Percentiles rank a stretch among this genome's conserved stretches.
Conservation (phyloP, 2,797 vertebrate species). For the Falco columbarius region DNA sequence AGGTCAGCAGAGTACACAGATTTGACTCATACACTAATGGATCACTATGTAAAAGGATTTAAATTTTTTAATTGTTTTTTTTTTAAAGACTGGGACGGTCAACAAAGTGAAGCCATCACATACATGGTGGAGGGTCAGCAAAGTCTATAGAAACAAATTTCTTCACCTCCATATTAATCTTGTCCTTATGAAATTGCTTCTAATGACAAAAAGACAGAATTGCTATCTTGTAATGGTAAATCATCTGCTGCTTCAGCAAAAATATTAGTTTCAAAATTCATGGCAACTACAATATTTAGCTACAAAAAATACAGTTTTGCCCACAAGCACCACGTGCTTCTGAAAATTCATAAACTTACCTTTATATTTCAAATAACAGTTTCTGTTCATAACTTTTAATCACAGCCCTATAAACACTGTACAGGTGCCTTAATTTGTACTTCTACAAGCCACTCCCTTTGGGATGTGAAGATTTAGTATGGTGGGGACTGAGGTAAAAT, state of each 20-base stretch:
- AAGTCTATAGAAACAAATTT: background rate
- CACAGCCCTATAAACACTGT: background rate
- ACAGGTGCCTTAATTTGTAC: background rate
- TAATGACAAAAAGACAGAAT: background rate
- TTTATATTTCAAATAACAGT: background rate
- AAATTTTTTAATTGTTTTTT: accelerated
- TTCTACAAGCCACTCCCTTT: background rate
- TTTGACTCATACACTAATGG: background rate
- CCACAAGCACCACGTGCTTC: background rate
- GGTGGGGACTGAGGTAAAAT: background rate
- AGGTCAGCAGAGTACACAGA: background rate
- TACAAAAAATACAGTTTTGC: background rate
- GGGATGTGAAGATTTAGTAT: accelerated
- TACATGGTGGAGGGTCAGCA: background rate
- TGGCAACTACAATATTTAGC: background rate
- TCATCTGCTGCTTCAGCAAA: background rate
- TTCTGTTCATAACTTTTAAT: background rate
- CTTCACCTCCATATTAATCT: background rate
- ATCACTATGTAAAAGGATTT: background rate
- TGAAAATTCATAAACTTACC: background rate
- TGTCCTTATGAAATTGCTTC: background rate
- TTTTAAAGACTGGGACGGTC: background rate
- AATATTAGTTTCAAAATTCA: background rate
- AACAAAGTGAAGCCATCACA: background rate
- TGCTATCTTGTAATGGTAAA: background rate